A percentile compares a stretch with the other conserved stretches of the same genome.
phyloP scores from a whole-genome alignment of 2,888 invertebrate species.

The Pristionchus exspectatus region DNA sequence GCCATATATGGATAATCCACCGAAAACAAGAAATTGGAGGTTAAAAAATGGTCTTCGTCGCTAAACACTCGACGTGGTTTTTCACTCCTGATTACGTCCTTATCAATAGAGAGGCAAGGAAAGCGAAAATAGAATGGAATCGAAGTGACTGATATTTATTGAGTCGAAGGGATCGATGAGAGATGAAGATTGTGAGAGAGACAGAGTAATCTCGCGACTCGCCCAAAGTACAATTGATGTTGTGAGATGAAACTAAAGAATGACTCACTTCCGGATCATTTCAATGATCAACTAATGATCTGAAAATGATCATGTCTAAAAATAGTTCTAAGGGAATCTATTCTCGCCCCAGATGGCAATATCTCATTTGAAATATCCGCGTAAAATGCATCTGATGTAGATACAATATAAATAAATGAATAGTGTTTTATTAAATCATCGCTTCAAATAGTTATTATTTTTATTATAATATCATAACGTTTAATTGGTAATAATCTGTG shows the following conservation, averaged over 20 bases:
- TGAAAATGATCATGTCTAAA: not conserved
- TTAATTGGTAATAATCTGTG: not conserved
- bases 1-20: not conserved
- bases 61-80: not conserved
- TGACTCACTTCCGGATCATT: constrained; percentile 42
- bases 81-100: not conserved
- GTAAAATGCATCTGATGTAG: no score
- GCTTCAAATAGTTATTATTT: no score
- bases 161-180: constrained; percentile 9
- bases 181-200: constrained; percentile 17
- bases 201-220: not conserved
- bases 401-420: not conserved
- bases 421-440: no score
- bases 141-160: constrained; percentile 28
- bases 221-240: not conserved
- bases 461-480: no score
- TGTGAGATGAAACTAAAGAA: constrained; percentile 11
- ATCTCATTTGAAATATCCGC: not conserved
- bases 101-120: constrained; percentile 24
- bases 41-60: no score
- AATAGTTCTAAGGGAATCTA: not conserved
- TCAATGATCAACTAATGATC: not conserved
- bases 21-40: not conserved
- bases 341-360: not conserved
- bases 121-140: constrained; percentile 21